Percentiles rank a stretch among this genome's conserved stretches.
Evolutionary conservation across 2,888 invertebrate species (phyloP).

Genomic region (Pandemis corylana): DNA sequence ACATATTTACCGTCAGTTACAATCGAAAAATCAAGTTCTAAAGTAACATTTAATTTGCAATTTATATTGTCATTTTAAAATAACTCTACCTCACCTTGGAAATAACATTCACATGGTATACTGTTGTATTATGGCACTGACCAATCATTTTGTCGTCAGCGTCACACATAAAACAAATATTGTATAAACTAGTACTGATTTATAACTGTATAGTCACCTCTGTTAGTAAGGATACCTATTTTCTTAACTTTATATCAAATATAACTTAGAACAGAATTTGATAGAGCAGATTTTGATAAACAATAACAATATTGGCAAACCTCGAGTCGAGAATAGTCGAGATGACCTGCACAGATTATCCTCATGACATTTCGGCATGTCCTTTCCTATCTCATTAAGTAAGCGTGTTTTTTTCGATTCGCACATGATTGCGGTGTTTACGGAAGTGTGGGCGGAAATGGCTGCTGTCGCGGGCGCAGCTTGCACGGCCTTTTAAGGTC

Average conservation of each 20-base stretch:
- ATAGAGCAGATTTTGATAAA: neutral
- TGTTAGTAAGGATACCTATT: neutral
- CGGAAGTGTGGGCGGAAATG: conserved; percentile 62
- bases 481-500: conserved; percentile 41
- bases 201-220: neutral
- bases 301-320: neutral
- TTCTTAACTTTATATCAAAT: neutral
- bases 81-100: conserved; percentile 10
- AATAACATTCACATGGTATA: neutral
- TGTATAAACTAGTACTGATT: neutral
- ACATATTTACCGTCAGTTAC: conserved; percentile 1
- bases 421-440: conserved; percentile 57
- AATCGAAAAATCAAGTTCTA: conserved; percentile 1
- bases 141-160: neutral
- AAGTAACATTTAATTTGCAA: conserved; percentile 13
- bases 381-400: conserved; percentile 23
- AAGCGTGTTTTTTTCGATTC: conserved; percentile 47
- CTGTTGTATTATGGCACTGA: conserved; percentile 2
- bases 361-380: conserved; percentile 34
- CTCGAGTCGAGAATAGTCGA: neutral
- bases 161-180: too few species aligned
- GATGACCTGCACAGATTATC: conserved; percentile 10
- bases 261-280: neutral
- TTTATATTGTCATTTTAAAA: conserved; percentile 16
- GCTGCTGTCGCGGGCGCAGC: conserved; percentile 42